These are phyloP conservation scores for Pseudocheirus occidentalis DNA, from an alignment of 2,797 vertebrate species.

Conservation along the genomic window DNA sequence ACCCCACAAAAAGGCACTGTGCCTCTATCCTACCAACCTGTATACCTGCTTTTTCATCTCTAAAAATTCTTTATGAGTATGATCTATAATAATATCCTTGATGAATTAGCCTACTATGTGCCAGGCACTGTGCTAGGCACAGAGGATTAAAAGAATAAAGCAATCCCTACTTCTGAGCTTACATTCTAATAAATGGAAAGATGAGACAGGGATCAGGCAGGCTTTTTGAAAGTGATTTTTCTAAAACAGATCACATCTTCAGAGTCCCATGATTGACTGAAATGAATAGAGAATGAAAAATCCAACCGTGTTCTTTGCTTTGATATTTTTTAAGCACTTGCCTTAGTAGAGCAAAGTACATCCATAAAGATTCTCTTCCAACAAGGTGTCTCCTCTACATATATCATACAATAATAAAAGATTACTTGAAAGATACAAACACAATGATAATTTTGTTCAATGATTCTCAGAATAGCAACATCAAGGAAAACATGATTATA, in stretches of 20 bases:
- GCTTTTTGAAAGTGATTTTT: background rate
- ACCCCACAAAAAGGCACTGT: background rate
- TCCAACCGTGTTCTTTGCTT: background rate
- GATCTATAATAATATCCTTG: background rate
- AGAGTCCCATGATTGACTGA: background rate
- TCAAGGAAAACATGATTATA: background rate
- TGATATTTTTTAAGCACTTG: background rate
- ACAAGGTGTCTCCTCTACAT: background rate
- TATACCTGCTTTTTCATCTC: background rate
- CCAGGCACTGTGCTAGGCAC: background rate
- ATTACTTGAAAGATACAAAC: background rate
- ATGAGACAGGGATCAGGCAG: background rate
- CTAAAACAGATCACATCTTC: background rate
- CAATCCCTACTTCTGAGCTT: background rate
- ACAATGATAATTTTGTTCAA: background rate
- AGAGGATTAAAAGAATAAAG: background rate
- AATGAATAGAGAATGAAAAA: background rate
- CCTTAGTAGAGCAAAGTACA: background rate
- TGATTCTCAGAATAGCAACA: background rate
- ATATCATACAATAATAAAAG: background rate
- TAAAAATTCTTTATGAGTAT: background rate
- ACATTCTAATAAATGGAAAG: background rate
- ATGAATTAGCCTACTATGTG: background rate
- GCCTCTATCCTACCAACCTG: background rate
- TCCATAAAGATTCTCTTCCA: background rate